phyloP scores from a whole-genome alignment of 2,888 invertebrate genomes.

The Crossocerus cetratus region DNA sequence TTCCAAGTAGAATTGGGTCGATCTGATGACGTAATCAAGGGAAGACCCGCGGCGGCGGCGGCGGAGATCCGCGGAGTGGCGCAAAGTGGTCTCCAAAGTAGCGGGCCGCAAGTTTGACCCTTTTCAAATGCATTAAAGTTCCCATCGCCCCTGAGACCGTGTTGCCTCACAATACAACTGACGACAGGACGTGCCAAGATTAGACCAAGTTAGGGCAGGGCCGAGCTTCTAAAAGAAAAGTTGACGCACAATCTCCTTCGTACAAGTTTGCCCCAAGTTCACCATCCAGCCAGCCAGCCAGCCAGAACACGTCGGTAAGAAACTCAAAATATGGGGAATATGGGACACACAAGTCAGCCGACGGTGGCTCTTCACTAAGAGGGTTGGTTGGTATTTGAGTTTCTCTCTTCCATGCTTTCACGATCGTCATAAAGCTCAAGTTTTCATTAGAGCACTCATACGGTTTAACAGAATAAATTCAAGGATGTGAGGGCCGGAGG shows the following conservation, averaged over 20 bases:
- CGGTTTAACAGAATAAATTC: too few species aligned
- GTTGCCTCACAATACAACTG: constrained; percentile 25
- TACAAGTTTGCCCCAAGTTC: background rate
- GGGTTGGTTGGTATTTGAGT: too few species aligned
- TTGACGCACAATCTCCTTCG: constrained; percentile 39
- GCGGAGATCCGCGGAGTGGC: constrained; percentile 41
- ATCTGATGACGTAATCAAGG: constrained; percentile 56
- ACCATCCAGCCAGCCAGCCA: too few species aligned
- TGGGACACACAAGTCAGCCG: too few species aligned
- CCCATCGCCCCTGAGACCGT: background rate
- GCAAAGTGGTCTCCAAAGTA: constrained; percentile 57
- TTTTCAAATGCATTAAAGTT: constrained; percentile 62
- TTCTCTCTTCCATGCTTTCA: too few species aligned
- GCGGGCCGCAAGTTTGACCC: constrained; percentile 55
- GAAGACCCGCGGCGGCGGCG: constrained; percentile 47
- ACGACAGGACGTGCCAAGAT: constrained; percentile 40
- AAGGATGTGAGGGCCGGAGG: background rate
- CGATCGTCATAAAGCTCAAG: too few species aligned
- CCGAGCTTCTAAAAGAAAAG: constrained; percentile 43
- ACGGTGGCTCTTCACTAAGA: too few species aligned
- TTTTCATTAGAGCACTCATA: too few species aligned
- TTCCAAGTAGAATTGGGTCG: constrained; percentile 54
- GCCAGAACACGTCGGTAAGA: too few species aligned
- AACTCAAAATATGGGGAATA: too few species aligned
- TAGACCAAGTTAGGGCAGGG: constrained; percentile 23